Evolutionary conservation across 1,140 invertebrate genomes (phyloP), one percentile per base, ranked within the genome.

Genomic region (Psilanteris sp.): DNA sequence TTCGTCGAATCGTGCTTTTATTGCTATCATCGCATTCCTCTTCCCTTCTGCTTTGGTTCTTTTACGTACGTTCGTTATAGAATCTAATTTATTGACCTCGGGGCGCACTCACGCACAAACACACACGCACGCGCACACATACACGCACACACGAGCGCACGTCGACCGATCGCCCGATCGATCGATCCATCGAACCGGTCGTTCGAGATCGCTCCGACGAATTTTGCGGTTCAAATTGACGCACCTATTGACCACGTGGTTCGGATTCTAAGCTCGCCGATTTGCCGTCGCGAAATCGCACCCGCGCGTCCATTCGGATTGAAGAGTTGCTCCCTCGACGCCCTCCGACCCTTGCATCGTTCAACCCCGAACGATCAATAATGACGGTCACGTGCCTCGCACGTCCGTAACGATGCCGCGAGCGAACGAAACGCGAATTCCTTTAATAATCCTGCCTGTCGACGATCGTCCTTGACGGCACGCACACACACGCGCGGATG

Each of bases 311-410:
- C n/a, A n/a, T n/a, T n/a, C n/a, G n/a, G n/a, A n/a, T n/a, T n/a
- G n/a, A n/a, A n/a, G n/a, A n/a, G n/a, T n/a, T n/a, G n/a, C n/a
- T 59, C 27, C 57, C 52, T 54, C 26, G 27, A 61, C 66, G 59
- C 59, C 54, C 61, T 77, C 54, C 67, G 50, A 76, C 41, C 66
- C 78, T 77, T 39, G 55, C 54, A 70, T 66, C 76, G 55, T 77
- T 73, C 54, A 72, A 72, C 70, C 76, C 57, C 55, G 36, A 64
- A 73, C 76, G 76, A 78, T 80, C 76, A 78, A 80, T 80, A 78
- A 78, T 77, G 70, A 32, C 50, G 55, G 70, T 80, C 79, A 78
- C 72, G 76, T 80, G 79, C 59, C 74, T 76, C 34, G 62, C 76
- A 80, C 79, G 70, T 54, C 67, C 67, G 41, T 66, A 75, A 77